Evolutionary conservation across 2,797 vertebrate species (phyloP).

Genomic region (Hemibagrus guttatus): DNA sequence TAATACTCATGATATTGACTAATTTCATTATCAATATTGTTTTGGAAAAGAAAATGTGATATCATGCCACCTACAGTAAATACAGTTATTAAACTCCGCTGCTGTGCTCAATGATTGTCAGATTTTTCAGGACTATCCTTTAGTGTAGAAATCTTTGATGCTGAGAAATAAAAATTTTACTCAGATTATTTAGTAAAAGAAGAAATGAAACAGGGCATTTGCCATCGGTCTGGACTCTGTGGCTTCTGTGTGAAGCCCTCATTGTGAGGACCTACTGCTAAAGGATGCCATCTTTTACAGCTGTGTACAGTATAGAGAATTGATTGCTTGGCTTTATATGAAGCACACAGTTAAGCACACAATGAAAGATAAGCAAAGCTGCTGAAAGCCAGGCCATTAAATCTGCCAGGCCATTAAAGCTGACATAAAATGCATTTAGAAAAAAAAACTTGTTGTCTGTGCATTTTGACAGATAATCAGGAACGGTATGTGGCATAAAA

Average conservation of each 20-base stretch:
- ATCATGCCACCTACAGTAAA: background rate
- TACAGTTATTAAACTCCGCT: background rate
- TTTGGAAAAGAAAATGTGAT: background rate
- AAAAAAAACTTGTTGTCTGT: conserved; percentile 19
- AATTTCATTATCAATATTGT: background rate
- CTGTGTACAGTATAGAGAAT: conserved; percentile 13
- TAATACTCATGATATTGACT: background rate
- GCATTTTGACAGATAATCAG: conserved; percentile 28
- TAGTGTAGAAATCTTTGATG: background rate
- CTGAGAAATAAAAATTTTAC: background rate
- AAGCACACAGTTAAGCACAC: conserved; percentile 55
- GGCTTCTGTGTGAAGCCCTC: background rate
- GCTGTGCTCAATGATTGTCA: background rate
- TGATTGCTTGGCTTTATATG: conserved; percentile 54
- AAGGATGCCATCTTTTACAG: conserved; percentile 8
- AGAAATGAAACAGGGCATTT: background rate
- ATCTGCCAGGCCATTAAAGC: conserved; percentile 53
- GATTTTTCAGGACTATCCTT: background rate
- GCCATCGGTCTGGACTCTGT: background rate
- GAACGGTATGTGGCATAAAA: conserved; percentile 3
- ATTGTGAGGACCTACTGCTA: background rate
- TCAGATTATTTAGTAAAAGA: background rate
- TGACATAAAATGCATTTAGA: conserved; percentile 64
- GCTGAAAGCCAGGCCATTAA: conserved; percentile 60
- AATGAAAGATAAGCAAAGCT: conserved; percentile 69